These are phyloP conservation scores for Papilio machaon DNA, from an alignment of 1,140 invertebrate genomes.

Conservation along the genomic window DNA sequence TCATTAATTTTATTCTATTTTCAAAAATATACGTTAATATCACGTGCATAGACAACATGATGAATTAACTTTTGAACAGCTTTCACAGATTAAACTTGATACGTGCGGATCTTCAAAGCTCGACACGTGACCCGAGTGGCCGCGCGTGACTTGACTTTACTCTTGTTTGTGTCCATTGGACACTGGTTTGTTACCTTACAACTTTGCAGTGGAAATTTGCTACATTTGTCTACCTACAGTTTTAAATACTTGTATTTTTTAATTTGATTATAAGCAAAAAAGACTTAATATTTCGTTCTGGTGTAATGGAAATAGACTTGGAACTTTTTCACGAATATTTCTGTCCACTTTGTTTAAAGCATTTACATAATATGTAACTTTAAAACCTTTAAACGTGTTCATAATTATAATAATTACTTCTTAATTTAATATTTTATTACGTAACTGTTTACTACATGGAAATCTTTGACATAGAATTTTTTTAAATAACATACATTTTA, in stretches of 20 bases:
- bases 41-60: slow-evolving; percentile 12
- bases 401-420: too few species aligned
- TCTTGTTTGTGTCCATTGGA: neutral
- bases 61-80: slow-evolving; percentile 22
- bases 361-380: neutral
- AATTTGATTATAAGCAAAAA: too few species aligned
- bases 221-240: neutral
- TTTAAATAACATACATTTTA: neutral
- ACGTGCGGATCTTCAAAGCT: slow-evolving; percentile 29
- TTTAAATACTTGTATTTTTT: neutral
- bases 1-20: neutral
- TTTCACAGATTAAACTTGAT: slow-evolving; percentile 30
- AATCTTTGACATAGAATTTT: neutral
- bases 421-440: neutral
- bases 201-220: neutral
- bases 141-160: slow-evolving; percentile 30
- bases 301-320: too few species aligned
- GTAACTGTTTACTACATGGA: neutral
- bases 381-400: neutral
- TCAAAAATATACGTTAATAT: slow-evolving; percentile 11
- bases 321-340: too few species aligned
- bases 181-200: slow-evolving; percentile 20
- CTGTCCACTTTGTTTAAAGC: too few species aligned
- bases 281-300: too few species aligned
- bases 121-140: slow-evolving; percentile 24